Evolutionary conservation across 2,888 invertebrate genomes (phyloP), one percentile per base, ranked within the genome.

Genomic region (Ectemnius lituratus): DNA sequence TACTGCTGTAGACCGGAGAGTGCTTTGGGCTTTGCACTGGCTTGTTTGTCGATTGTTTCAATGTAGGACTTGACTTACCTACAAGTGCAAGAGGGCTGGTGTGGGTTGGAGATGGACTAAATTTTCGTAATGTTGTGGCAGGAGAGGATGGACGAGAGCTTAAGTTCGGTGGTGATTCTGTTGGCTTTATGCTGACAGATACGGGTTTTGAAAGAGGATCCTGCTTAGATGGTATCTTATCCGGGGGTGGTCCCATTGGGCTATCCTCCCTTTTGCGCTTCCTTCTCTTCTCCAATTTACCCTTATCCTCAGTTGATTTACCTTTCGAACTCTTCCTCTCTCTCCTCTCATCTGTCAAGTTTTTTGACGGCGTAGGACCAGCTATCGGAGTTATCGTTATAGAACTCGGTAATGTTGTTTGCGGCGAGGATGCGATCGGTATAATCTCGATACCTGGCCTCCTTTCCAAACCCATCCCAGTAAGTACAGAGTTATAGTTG

Each of bases 361-460:
- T 82, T 63, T 94, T 94, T 11, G 83, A 56, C 6, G 93, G 91
- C 2, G 92, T 92, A 0, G 94, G 93, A 16, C 87, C 89, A 11
- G 91, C 86, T 56, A 97, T 96, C 2, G 97, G 96, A 0, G 97
- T 97, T 69, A 97, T 97, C 0, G 97, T 97, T 71, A 97, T 96
- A 0, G 97, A 96, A 86, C 95, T 95, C 11, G 96, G 95, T 37
- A 96, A 89, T 4, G 93, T 93, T 6, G 95, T 92, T 4, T 94
- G 93, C 0, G 94, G 91, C 8, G 94, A 91, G 14, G 95, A 92
- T 2, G 94, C 92, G 74, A 96, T 94, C 0, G 97, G 97, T 84
- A 97, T 96, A 62, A 97, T 96, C 91, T 97, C 97, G 76, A 97
- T 96, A 2, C 95, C 96, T 0, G 95, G 94, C 37, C 96, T 92